These are phyloP conservation scores for Macquaria australasica DNA, from an alignment of 2,113 vertebrate species.

Conservation along the genomic window DNA sequence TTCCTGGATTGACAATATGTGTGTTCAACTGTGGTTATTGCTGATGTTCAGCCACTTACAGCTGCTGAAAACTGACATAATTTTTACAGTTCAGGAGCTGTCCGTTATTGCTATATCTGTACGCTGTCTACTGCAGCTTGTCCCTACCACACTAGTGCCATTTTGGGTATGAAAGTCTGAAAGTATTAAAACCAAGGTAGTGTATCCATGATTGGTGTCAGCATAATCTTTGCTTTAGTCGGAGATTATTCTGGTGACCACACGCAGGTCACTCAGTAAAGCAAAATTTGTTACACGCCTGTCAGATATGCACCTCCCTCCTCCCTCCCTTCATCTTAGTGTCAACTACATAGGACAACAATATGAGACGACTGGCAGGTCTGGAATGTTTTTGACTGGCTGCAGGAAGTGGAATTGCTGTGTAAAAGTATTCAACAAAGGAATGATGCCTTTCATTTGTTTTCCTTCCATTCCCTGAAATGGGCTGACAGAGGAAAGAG, in stretches of 20 bases:
- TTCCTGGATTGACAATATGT: background rate
- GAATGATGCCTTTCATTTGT: constrained; percentile 32
- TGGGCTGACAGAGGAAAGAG: constrained; percentile 28
- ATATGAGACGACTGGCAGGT: background rate
- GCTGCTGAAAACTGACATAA: background rate
- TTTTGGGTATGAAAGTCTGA: background rate
- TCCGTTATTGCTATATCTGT: background rate
- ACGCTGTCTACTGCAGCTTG: background rate
- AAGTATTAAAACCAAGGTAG: background rate
- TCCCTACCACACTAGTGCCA: background rate
- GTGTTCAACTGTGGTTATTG: background rate
- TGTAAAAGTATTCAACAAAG: constrained; percentile 15
- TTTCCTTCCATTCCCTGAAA: constrained; percentile 32
- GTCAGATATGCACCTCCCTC: background rate
- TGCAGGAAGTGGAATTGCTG: constrained; percentile 32
- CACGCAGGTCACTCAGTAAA: background rate
- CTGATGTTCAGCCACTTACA: background rate
- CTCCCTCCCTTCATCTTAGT: background rate
- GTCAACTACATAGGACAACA: background rate
- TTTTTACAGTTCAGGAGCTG: background rate
- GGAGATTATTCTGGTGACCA: background rate
- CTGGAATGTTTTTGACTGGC: constrained; percentile 1
- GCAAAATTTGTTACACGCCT: background rate
- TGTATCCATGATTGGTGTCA: background rate
- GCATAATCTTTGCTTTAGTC: background rate